Conservation (phyloP, 2,888 invertebrate species). For the Acleris literana region DNA sequence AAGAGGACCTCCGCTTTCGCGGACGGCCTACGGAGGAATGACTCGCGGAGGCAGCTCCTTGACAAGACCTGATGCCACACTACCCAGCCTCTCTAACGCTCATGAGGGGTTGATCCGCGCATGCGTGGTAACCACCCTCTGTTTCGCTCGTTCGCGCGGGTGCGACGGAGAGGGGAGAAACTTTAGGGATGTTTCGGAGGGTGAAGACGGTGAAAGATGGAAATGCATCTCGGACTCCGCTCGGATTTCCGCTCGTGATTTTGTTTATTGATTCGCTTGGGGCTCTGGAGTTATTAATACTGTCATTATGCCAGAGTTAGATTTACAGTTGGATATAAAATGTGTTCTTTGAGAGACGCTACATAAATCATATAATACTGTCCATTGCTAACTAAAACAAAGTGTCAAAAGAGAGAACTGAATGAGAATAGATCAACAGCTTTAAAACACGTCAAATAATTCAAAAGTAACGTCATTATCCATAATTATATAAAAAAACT, state of each 20-base stretch:
- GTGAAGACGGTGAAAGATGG: constrained; percentile 82
- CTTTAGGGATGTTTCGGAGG: constrained; percentile 80
- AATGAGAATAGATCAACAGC: too few relatives aligned
- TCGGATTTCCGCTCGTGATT: constrained; percentile 83
- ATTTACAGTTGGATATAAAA: constrained; percentile 68
- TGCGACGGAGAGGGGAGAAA: constrained; percentile 57
- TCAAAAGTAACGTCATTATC: too few relatives aligned
- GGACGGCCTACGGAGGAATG: constrained; percentile 81
- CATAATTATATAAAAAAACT: constrained; percentile 18
- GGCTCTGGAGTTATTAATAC: constrained; percentile 68
- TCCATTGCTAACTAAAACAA: background rate
- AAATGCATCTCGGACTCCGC: constrained; percentile 81
- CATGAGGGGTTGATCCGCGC: constrained; percentile 78
- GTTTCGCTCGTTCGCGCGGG: constrained; percentile 59
- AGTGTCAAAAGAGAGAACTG: background rate
- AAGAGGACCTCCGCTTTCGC: constrained; percentile 80
- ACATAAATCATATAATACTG: background rate
- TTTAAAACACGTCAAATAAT: background rate
- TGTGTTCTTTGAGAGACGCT: constrained; percentile 48
- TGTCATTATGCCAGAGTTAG: constrained; percentile 67
- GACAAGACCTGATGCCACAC: constrained; percentile 73
- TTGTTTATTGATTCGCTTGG: constrained; percentile 81
- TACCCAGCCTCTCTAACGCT: constrained; percentile 72
- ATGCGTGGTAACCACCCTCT: constrained; percentile 60
- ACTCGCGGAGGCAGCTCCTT: constrained; percentile 68